Percentiles rank a stretch among this genome's conserved stretches.
phyloP scores from a whole-genome alignment of 1,140 invertebrate genomes.

The Colletes latitarsis region DNA sequence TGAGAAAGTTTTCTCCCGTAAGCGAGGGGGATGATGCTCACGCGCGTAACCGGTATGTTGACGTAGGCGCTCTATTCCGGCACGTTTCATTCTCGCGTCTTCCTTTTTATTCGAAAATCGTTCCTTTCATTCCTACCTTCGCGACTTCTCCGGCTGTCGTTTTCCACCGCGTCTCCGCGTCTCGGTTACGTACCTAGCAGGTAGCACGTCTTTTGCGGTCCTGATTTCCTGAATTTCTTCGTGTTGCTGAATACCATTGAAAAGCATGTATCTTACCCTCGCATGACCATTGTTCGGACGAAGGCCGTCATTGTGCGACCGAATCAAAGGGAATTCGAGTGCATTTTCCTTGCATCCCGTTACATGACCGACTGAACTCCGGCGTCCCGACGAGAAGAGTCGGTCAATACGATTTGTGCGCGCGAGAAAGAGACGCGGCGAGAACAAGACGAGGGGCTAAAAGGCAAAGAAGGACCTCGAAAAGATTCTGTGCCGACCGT shows the following conservation, averaged over 20 bases:
- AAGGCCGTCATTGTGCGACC: constrained; percentile 29
- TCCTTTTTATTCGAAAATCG: background rate
- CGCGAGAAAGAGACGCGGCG: background rate
- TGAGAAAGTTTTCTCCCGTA: constrained; percentile 37
- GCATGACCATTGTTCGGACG: constrained; percentile 21
- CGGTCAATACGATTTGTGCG: constrained; percentile 32
- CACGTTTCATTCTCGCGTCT: constrained; percentile 34
- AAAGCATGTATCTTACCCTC: constrained; percentile 22
- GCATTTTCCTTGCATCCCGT: constrained; percentile 43
- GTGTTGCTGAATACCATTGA: background rate
- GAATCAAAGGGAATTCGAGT: constrained; percentile 46
- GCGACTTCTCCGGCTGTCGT: background rate
- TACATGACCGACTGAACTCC: constrained; percentile 41
- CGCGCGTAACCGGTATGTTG: constrained; percentile 29
- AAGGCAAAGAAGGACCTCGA: constrained; percentile 48
- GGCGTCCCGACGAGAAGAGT: background rate
- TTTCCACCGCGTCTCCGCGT: too few species aligned
- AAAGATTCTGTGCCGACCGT: constrained; percentile 75
- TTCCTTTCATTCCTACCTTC: background rate
- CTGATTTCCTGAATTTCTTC: constrained; percentile 21
- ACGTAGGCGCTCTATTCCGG: constrained; percentile 19
- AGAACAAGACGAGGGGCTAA: background rate
- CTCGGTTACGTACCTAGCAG: background rate
- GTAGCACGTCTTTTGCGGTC: constrained; percentile 28
- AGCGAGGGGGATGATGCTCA: constrained; percentile 8